Conservation (phyloP, 53 echinoderm and acorn worm genomes). For the Glandiceps talaboti region DNA sequence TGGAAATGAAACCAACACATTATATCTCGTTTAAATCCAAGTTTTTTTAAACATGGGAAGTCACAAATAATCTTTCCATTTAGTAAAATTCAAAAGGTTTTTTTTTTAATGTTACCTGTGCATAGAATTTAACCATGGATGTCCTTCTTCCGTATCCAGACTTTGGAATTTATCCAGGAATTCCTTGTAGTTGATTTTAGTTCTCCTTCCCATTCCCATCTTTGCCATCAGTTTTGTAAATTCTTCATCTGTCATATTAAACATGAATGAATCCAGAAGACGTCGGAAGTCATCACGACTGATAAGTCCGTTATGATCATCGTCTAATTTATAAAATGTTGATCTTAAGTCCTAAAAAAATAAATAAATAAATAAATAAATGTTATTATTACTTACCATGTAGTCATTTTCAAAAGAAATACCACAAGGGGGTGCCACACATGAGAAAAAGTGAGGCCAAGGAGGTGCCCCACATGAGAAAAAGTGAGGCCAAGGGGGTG, state of each 20-base stretch:
- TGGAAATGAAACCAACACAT: too few relatives aligned
- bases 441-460: too few relatives aligned
- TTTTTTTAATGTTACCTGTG: constrained; percentile 87
- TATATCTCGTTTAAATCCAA: too few relatives aligned
- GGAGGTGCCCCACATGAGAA: too few relatives aligned
- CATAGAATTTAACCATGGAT: constrained; percentile 92
- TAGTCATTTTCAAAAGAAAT: too few relatives aligned
- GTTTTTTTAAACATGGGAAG: too few relatives aligned
- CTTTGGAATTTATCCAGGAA: constrained; percentile 85
- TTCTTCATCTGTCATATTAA: constrained; percentile 73
- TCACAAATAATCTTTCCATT: too few relatives aligned
- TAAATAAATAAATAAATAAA: too few relatives aligned
- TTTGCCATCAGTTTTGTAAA: constrained; percentile 65
- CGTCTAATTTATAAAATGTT: constrained; percentile 91
- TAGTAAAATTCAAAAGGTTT: too few relatives aligned
- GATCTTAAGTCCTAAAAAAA: constrained; percentile 53
- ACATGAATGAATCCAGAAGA: constrained; percentile 76
- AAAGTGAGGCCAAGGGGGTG: too few relatives aligned
- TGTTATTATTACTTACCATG: too few relatives aligned
- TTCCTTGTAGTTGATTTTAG: constrained; percentile 66
- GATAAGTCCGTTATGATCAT: constrained; percentile 86
- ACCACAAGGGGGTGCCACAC: too few relatives aligned
- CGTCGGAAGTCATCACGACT: constrained; percentile 74
- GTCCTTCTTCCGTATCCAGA: constrained; percentile 69
- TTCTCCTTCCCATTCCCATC: constrained; percentile 55